Base-by-base conservation (phyloP, 1,140 invertebrate genomes). In the Drosophila burlai region DNA sequence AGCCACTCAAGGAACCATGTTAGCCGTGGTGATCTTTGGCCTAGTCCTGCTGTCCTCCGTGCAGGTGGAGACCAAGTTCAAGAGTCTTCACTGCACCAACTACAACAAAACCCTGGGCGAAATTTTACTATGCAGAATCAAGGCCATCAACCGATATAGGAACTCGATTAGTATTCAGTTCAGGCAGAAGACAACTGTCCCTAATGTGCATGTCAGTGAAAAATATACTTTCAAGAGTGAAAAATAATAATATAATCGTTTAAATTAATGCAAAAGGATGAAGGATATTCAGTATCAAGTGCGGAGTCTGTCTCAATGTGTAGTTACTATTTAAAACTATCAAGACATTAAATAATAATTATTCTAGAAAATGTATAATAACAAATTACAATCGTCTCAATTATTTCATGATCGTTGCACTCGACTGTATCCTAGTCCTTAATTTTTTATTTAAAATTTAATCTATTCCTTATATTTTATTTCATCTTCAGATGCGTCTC, bases 1-100 rank as follows among this genome's bases (percentile, higher is more conserved):
- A 7, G 29, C 11, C 18, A 38, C 26, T 15, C 16, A 16, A 43
- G 29, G 3, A 59, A 29, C 15, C 36, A 72, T 72, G 52, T 34
- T 43, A 29, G 36, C 31, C 10, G 45, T 29, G n/a, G 11, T 40
- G 21, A 24, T 69, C 13, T 40, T 72, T 9, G 52, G 43, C 13
- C 29, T 72, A 5, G 29, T 72, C 8, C 21, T 73, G 11, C 21
- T 42, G 4, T 60, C 13, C n/a, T 18, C 47, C 11, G 26, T 61
- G 55, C 54, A 71, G 16, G 66, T 77, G 47, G 62, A 77, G 29
- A 9, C 63, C 31, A 76, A 77, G 26, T 76, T 68, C 40, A 76
- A 77, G 43, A 68, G 54, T 47, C 75, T 77, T 4, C 49, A 76
- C 38, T 77, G 75, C 16, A 36, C 38, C 3, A 43, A 66, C 16